Evolutionary conservation across 2,797 vertebrate species (phyloP), one percentile per base, ranked within the genome.

Genomic region (Peromyscus eremicus): DNA sequence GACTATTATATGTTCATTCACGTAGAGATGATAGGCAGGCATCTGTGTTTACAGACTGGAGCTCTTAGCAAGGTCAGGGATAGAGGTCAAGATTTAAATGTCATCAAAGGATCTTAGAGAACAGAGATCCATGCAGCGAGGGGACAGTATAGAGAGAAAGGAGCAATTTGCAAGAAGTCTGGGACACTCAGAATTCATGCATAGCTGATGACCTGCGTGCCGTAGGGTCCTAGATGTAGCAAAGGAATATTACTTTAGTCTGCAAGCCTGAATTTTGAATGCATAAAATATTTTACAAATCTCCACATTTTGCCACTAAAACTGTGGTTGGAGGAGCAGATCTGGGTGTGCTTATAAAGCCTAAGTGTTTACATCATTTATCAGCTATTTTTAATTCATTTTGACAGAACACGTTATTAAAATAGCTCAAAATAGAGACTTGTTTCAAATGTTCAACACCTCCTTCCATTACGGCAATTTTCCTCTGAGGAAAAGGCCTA

Each of bases 351-450:
- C 43, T 81, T 95, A 86, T 70, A 89, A 87, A 96, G 76, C 37
- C 27, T 84, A 29, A 32, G 3, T 92, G n/a, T 94, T 96, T 83
- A 84, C 90, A 60, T 64, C 13, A 23, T 79, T 97, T 89, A 89
- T 92, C 29, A 70, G 52, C 8, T 83, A 52, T 85, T 90, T 29
- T 71, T 79, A 93, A 95, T 92, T 91, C 79, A 91, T 97, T 92
- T 96, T 97, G 91, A 95, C 91, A 96, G 73, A 81, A 79, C 71
- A 11, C 49, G 27, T 94, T 94, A 87, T 92, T 96, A 92, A 97
- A 97, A 91, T 94, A 96, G 70, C 91, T 89, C 89, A 37, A 79
- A 96, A 86, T 80, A 96, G 89, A 13, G 86, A 77, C 90, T 76
- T 64, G 23, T 94, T 94, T 92, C 79, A 86, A 86, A 91, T 79